Conservation (phyloP, 2,797 vertebrate species). For the Syngnathus rostellatus region DNA sequence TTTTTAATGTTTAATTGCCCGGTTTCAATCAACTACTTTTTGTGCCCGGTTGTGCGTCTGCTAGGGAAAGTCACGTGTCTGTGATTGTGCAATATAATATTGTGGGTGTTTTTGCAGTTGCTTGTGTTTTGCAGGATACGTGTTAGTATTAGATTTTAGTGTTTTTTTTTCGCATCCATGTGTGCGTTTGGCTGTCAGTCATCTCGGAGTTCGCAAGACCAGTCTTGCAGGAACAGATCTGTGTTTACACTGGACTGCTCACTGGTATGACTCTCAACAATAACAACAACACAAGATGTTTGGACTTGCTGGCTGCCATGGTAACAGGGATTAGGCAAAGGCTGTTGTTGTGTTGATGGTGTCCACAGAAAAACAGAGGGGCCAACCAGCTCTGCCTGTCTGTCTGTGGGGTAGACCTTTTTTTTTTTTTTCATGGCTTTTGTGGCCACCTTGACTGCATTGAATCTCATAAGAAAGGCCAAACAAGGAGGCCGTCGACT, state of each 20-base stretch:
- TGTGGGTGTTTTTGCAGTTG: slow-evolving; percentile 10
- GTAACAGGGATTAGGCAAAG: slow-evolving; percentile 83
- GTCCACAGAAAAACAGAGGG: slow-evolving; percentile 77
- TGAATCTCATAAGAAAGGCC: slow-evolving; percentile 73
- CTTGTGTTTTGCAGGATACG: background rate
- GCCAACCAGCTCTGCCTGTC: slow-evolving; percentile 52
- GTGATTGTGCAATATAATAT: background rate
- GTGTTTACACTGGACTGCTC: slow-evolving; percentile 74
- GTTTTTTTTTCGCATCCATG: background rate
- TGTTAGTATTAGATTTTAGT: slow-evolving; percentile 14
- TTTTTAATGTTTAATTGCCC: no score
- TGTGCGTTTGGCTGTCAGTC: slow-evolving; percentile 57
- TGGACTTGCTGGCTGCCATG: slow-evolving; percentile 94
- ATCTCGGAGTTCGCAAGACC: slow-evolving; percentile 61
- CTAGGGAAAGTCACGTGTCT: background rate
- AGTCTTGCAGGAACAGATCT: slow-evolving; percentile 66
- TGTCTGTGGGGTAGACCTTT: slow-evolving; percentile 56
- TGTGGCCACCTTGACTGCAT: slow-evolving; percentile 55
- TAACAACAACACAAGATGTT: slow-evolving; percentile 97
- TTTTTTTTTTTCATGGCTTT: slow-evolving; percentile 51
- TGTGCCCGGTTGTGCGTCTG: background rate
- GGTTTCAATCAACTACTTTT: background rate
- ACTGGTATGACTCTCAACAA: slow-evolving; percentile 81
- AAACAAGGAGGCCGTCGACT: slow-evolving; percentile 70
- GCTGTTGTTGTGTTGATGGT: slow-evolving; percentile 84